A percentile compares a stretch with the other conserved stretches of the same genome.
Evolutionary conservation across 2,113 vertebrate species (phyloP).

Genomic region (Oncorhynchus nerka): DNA sequence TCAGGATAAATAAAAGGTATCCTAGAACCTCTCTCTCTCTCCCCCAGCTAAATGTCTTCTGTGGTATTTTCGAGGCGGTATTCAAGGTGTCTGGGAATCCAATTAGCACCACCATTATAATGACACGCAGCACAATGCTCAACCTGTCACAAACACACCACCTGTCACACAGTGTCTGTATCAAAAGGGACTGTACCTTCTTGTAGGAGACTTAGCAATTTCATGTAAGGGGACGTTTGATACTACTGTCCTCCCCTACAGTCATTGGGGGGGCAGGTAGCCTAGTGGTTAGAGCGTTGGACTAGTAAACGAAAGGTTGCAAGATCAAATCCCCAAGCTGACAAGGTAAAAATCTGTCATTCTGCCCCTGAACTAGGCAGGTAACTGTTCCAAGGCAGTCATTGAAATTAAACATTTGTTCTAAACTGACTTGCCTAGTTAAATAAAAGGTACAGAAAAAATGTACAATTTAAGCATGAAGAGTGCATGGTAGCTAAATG

Average conservation of each 20-base stretch:
- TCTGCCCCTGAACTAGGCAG: too few relatives aligned
- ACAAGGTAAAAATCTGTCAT: too few relatives aligned
- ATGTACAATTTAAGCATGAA: constrained; percentile 10
- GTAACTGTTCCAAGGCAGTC: too few relatives aligned
- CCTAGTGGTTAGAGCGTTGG: too few relatives aligned
- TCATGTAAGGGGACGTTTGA: constrained; percentile 12
- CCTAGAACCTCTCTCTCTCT: neutral
- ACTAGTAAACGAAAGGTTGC: too few relatives aligned
- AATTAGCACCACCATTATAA: constrained; percentile 57
- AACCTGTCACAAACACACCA: constrained; percentile 16
- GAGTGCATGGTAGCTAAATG: neutral
- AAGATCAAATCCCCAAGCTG: too few relatives aligned
- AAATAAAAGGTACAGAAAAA: too few relatives aligned
- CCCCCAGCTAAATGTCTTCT: constrained; percentile 23
- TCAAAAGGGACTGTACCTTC: constrained; percentile 26
- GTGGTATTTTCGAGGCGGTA: constrained; percentile 41
- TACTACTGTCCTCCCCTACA: neutral
- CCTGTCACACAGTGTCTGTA: constrained; percentile 39
- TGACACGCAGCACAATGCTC: constrained; percentile 7
- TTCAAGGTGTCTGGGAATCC: constrained; percentile 53
- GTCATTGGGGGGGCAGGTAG: neutral
- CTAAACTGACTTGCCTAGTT: too few relatives aligned
- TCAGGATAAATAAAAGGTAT: too few relatives aligned
- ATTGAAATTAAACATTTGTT: too few relatives aligned
- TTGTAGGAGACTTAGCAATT: neutral